phyloP scores from a whole-genome alignment of 1,140 invertebrate genomes.

The Drosophila nasuta region DNA sequence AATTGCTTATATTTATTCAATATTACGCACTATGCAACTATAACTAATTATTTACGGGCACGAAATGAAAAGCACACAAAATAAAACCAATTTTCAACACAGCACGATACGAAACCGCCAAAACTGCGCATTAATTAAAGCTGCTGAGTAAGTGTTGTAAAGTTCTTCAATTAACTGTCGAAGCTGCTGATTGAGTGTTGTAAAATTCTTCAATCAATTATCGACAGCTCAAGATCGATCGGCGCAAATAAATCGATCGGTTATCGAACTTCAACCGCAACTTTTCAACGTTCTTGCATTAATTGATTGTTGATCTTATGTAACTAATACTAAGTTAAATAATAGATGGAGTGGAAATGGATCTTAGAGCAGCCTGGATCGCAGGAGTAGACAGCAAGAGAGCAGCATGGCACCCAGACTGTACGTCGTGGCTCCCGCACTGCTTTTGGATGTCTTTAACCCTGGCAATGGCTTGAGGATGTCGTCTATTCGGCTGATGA shows the following conservation, averaged over 20 bases:
- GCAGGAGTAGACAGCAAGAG: neutral
- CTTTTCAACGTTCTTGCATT: neutral
- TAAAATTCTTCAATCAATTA: no score
- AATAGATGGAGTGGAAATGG: neutral
- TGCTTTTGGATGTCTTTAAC: neutral
- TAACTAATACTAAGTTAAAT: neutral
- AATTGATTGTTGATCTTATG: neutral
- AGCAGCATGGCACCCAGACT: constrained; percentile 12
- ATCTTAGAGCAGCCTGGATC: constrained; percentile 3
- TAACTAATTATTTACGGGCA: constrained; percentile 21
- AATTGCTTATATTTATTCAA: constrained; percentile 71
- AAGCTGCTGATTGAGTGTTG: neutral
- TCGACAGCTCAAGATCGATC: no score
- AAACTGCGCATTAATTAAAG: neutral
- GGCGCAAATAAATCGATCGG: no score
- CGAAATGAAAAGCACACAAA: constrained; percentile 4
- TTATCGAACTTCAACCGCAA: no score
- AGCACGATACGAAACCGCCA: neutral
- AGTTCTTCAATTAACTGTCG: no score
- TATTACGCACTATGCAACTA: constrained; percentile 45
- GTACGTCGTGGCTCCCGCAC: neutral
- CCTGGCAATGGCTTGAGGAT: constrained; percentile 60
- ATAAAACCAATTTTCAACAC: neutral
- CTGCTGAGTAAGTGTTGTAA: neutral
- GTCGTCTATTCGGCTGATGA: constrained; percentile 86